phyloP scores from a whole-genome alignment of 2,888 invertebrate species.

The Epistrophe eligans region DNA sequence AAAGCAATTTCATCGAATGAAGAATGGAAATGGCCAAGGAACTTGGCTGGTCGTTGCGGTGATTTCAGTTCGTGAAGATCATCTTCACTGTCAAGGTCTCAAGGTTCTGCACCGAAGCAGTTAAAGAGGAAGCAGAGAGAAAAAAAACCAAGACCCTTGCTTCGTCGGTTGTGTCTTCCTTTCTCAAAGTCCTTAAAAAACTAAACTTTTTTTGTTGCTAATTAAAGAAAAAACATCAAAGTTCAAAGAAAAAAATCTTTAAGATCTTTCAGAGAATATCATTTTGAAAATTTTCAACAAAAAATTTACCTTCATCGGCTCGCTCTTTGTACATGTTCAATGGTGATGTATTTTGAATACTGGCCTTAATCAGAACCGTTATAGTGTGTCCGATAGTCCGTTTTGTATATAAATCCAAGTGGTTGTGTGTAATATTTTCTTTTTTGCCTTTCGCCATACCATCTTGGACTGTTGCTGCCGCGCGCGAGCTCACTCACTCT shows the following conservation, averaged over 20 bases:
- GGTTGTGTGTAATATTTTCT: conserved; percentile 68
- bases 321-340: conserved; percentile 54
- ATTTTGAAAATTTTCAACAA: background rate
- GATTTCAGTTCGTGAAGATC: conserved; percentile 83
- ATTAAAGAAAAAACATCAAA: conserved; percentile 18
- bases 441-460: conserved; percentile 72
- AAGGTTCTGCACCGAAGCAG: conserved; percentile 78
- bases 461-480: conserved; percentile 58
- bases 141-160: conserved; percentile 20
- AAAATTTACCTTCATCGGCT: conserved; percentile 6
- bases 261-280: background rate
- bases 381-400: conserved; percentile 77
- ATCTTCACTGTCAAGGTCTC: conserved; percentile 85
- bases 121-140: conserved; percentile 33
- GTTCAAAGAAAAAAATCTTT: conserved; percentile 20
- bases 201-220: conserved; percentile 30
- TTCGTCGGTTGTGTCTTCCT: conserved; percentile 53
- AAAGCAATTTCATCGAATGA: conserved; percentile 62
- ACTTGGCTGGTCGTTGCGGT: conserved; percentile 78
- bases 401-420: conserved; percentile 72
- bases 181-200: conserved; percentile 20
- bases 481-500: conserved; percentile 68
- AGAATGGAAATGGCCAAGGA: conserved; percentile 80
- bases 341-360: conserved; percentile 80
- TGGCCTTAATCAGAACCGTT: conserved; percentile 84